These are phyloP conservation scores for Palaemon carinicauda DNA, from an alignment of 1,140 invertebrate species.

Conservation along the genomic window DNA sequence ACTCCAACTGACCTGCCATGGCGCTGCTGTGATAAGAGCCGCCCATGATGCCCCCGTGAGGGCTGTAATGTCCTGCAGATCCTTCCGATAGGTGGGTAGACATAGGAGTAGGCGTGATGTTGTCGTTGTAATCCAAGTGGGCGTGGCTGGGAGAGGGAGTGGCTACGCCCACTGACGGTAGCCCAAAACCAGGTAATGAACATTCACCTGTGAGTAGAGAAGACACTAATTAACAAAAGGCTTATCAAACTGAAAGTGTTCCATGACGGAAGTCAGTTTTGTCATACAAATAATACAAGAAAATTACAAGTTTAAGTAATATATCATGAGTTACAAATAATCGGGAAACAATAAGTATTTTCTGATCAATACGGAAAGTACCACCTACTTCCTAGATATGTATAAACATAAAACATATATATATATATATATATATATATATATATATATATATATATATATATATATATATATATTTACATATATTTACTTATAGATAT, in stretches of 20 bases:
- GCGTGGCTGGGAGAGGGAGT: conserved; percentile 34
- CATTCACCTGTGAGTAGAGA: conserved; percentile 31
- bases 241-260: background rate
- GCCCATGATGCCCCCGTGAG: conserved; percentile 30
- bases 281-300: too few relatives aligned
- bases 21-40: conserved; percentile 5
- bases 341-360: background rate
- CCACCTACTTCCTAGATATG: background rate
- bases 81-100: conserved; percentile 25
- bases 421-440: background rate
- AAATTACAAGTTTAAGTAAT: background rate
- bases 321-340: background rate
- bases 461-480: background rate
- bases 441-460: background rate
- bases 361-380: background rate
- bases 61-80: background rate
- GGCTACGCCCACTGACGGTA: conserved; percentile 36
- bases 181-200: conserved; percentile 37
- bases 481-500: background rate
- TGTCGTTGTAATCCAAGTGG: conserved; percentile 50
- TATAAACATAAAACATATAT: background rate
- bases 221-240: background rate
- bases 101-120: conserved; percentile 28
- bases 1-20: conserved; percentile 17
- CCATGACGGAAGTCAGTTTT: too few relatives aligned